A percentile compares a stretch with the other conserved stretches of the same genome.
Conservation (phyloP, 2,797 vertebrate species). For the Malurus splendens region DNA sequence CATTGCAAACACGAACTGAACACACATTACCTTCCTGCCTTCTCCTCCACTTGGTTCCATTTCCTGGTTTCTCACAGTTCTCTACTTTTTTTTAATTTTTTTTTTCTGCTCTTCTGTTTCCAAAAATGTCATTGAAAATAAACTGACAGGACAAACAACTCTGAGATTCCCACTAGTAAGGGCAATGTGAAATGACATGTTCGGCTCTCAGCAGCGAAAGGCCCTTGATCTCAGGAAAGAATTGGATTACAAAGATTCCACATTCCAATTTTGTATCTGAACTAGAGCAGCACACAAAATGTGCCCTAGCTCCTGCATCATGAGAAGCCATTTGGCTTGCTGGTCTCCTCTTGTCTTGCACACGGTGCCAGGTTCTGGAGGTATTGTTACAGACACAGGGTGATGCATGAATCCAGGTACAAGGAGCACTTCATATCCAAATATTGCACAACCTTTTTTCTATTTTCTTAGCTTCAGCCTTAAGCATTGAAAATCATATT, state of each 20-base stretch:
- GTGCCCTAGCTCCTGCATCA: background rate
- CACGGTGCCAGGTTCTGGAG: background rate
- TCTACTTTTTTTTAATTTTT: background rate
- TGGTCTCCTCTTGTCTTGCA: background rate
- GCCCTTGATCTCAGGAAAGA: background rate
- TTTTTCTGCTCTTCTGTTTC: background rate
- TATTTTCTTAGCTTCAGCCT: background rate
- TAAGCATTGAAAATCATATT: background rate
- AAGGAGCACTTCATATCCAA: background rate
- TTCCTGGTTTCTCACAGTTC: constrained; percentile 25
- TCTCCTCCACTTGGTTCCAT: background rate
- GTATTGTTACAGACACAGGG: background rate
- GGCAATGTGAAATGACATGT: background rate
- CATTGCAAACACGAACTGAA: background rate
- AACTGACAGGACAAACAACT: background rate
- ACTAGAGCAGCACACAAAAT: background rate
- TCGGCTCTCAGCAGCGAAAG: fast-evolving
- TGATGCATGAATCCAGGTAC: fast-evolving
- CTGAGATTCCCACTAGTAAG: background rate
- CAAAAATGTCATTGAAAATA: background rate
- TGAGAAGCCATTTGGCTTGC: background rate
- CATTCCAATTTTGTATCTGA: background rate
- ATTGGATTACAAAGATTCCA: background rate
- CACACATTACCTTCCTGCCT: background rate
- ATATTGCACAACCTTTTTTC: background rate